Evolutionary conservation across 2,113 vertebrate species (phyloP), one percentile per base, ranked within the genome.

Genomic region (Clarias gariepinus): DNA sequence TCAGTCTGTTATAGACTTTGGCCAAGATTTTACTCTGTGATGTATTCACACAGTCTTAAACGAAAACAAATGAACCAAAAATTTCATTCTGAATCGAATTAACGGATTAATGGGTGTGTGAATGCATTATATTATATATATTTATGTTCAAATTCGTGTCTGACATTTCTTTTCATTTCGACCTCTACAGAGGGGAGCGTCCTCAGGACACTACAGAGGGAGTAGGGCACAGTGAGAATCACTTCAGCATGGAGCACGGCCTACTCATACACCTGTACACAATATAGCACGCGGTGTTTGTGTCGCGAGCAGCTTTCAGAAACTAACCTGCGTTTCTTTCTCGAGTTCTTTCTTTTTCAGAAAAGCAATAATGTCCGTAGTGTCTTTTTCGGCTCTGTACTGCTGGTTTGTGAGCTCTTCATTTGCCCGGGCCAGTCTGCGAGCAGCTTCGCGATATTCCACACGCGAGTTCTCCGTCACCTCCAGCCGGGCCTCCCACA

Each of bases 401-500:
- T 94, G 95, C 13, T 95, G 94, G 57, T 87, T 91, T 82, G 91
- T 94, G 84, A 97, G 93, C 1, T 95, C 92, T 23, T 95, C 94
- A 41, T 97, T 96, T 73, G 87, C 90, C 61, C 90, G 90, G 23
- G 95, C 95, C 81, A 96, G 88, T 82, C 87, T 93, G 4, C 89
- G 89, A 3, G 93, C 93, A 1, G 92, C 87, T 74, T 96, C 93
- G 0, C 93, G 93, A 87, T 95, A 95, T 33, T 96, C 93, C 12
- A 83, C 85, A 13, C 94, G 94, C 1, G 95, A 96, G 87, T 89
- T 89, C 68, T 96, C 95, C 0, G 94, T 93, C 83, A 94, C 86
- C 88, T 95, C 92, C 83, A 96, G 82, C 89, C 94, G 93, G 47
- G 94, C 88, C 91, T 97, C 96, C 96, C 96, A 96, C 0, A 96